A percentile compares a stretch with the other conserved stretches of the same genome.
Conservation (phyloP, 2,797 vertebrate genomes). For the Eidolon dupreanum region DNA sequence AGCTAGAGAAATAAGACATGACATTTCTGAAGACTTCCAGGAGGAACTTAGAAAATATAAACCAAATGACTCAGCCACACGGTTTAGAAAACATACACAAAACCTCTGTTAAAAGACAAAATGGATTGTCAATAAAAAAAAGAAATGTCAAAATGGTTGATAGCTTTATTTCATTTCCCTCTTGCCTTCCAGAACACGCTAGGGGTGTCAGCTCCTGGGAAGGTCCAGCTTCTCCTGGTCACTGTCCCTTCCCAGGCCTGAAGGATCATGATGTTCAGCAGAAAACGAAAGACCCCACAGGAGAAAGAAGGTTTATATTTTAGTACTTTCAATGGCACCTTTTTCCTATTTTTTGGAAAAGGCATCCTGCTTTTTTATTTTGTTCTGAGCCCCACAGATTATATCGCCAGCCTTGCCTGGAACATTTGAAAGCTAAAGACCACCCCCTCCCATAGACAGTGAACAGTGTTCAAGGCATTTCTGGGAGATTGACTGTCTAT, state of each 20-base stretch:
- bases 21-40: not conserved
- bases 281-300: not conserved
- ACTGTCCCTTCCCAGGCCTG: no score
- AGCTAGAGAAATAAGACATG: not conserved
- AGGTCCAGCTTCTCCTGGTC: not conserved
- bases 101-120: not conserved
- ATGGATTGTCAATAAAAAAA: not conserved
- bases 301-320: not conserved
- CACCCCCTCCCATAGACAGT: not conserved
- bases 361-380: not conserved
- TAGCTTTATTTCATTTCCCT: not conserved
- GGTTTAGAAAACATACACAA: not conserved
- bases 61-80: not conserved
- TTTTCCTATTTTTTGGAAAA: not conserved
- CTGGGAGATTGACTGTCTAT: not conserved
- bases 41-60: not conserved
- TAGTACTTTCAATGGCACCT: not conserved
- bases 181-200: not conserved
- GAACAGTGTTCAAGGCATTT: not conserved
- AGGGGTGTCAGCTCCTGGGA: accelerated
- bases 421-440: not conserved
- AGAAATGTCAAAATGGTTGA: not conserved
- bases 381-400: not conserved
- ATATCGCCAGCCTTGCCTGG: not conserved
- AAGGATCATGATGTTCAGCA: not conserved